Conservation (phyloP, 2,888 invertebrate genomes). For the Antheraea yamamai region DNA sequence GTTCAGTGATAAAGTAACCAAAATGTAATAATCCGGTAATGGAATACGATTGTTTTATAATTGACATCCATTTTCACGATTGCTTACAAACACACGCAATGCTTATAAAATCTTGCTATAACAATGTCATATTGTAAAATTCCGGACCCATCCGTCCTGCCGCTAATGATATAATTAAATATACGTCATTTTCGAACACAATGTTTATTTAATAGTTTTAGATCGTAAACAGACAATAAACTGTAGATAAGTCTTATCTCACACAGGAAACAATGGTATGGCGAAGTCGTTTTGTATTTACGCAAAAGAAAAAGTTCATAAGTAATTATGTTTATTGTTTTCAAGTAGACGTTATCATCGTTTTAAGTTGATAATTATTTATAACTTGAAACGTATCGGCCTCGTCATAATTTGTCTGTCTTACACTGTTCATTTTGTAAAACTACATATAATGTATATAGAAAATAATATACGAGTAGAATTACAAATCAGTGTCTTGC, state of each 20-base stretch:
- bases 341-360: conserved; percentile 9
- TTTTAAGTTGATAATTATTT: not conserved
- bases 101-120: conserved; percentile 42
- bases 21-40: not conserved
- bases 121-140: conserved; percentile 46
- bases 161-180: conserved; percentile 5
- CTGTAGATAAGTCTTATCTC: conserved; percentile 16
- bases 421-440: no score
- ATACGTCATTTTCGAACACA: not conserved
- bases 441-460: no score
- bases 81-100: conserved; percentile 24
- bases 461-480: no score
- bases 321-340: not conserved
- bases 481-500: no score
- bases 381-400: not conserved
- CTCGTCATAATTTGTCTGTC: not conserved
- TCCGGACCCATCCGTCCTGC: conserved; percentile 38
- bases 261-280: conserved; percentile 40
- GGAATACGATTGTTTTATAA: conserved; percentile 4
- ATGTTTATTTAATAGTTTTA: not conserved
- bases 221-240: not conserved
- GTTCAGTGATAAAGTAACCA: not conserved
- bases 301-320: conserved; percentile 52
- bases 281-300: conserved; percentile 49
- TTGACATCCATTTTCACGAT: conserved; percentile 3